A percentile compares a stretch with the other conserved stretches of the same genome.
These are phyloP conservation scores for Umimayanthus kanabou DNA, from an alignment of 92 coral and sea anemone species.

Conservation along the genomic window DNA sequence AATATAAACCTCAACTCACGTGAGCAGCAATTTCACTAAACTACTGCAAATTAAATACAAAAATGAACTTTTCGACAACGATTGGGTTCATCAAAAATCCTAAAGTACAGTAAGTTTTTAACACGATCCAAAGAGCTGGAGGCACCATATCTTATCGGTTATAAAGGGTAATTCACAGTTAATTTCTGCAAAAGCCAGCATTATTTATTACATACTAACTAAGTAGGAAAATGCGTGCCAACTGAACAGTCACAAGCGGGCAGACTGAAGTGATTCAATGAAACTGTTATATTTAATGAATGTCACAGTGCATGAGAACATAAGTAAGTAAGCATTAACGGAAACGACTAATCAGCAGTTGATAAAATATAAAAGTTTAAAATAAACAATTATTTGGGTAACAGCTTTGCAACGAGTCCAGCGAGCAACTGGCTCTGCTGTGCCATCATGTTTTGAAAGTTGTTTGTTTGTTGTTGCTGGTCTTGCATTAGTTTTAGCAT, in stretches of 20 bases:
- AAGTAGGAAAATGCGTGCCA: slow-evolving; percentile 19
- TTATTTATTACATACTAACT: background rate
- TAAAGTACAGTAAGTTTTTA: too few species aligned
- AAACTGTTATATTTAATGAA: background rate
- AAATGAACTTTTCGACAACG: slow-evolving; percentile 2
- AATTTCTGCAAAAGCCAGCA: too few species aligned
- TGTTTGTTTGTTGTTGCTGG: slow-evolving; percentile 19
- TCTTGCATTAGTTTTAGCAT: slow-evolving; percentile 17
- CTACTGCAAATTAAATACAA: background rate
- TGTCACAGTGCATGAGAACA: background rate
- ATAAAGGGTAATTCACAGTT: too few species aligned
- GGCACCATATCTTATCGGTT: too few species aligned
- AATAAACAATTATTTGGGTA: slow-evolving; percentile 13
- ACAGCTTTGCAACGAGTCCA: slow-evolving; percentile 14
- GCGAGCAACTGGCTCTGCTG: slow-evolving; percentile 29
- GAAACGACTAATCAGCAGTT: background rate
- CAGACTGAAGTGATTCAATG: background rate
- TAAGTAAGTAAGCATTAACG: background rate
- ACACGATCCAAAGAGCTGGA: too few species aligned
- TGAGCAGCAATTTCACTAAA: background rate
- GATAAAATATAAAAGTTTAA: background rate
- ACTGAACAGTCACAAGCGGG: slow-evolving; percentile 9
- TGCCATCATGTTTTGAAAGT: slow-evolving; percentile 19
- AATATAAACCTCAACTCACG: background rate
- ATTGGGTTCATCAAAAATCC: too few species aligned